phyloP scores from a whole-genome alignment of 2,888 invertebrate species.

The Clivina fossor region DNA sequence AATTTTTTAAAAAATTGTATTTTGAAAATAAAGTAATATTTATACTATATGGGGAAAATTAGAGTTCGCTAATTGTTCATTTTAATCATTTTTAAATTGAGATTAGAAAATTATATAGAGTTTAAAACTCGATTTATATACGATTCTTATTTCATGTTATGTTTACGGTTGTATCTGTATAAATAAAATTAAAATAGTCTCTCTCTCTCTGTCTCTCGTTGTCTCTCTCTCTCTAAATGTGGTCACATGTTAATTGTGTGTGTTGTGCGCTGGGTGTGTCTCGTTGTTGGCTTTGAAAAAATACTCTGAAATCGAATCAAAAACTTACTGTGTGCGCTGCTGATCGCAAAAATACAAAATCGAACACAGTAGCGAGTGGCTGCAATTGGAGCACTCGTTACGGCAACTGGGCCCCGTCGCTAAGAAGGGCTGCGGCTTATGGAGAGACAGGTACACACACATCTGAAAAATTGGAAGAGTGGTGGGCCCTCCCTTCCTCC shows the following conservation, averaged over 20 bases:
- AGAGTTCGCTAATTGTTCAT: too few relatives aligned
- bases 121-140: not conserved
- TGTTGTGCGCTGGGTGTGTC: conserved; percentile 32
- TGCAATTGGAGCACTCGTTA: conserved; percentile 53
- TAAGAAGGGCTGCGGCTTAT: conserved; percentile 54
- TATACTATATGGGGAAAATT: too few relatives aligned
- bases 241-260: conserved; percentile 28
- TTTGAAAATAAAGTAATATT: too few relatives aligned
- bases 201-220: not conserved
- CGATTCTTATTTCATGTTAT: not conserved
- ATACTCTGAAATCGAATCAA: too few relatives aligned
- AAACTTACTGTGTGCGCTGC: too few relatives aligned
- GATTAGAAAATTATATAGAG: not conserved
- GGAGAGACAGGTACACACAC: conserved; percentile 57
- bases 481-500: conserved; percentile 38
- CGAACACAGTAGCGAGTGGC: conserved; percentile 52
- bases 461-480: conserved; percentile 27
- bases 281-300: conserved; percentile 32
- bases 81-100: not conserved
- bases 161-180: not conserved
- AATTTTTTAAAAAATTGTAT: too few relatives aligned
- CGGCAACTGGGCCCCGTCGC: conserved; percentile 52
- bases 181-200: not conserved
- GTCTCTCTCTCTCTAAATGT: conserved; percentile 7
- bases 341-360: too few relatives aligned